Conservation (phyloP, 1,140 invertebrate species). For the Gerris buenoi region DNA sequence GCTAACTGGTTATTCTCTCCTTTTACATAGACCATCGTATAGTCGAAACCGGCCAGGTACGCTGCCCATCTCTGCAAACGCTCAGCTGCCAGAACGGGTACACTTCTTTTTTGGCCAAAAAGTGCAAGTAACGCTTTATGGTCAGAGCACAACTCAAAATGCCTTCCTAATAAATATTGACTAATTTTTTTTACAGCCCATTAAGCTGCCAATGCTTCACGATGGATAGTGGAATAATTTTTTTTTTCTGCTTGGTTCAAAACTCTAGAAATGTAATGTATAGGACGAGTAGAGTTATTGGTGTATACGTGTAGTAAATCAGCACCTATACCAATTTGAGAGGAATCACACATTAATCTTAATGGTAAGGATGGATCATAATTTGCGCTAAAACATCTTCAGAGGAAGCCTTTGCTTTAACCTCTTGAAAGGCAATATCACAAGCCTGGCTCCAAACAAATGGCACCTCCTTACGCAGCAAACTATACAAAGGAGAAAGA, state of each 20-base stretch:
- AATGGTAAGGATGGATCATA: conserved; percentile 24
- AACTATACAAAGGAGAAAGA: conserved; percentile 12
- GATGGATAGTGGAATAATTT: conserved; percentile 36
- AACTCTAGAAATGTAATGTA: conserved; percentile 28
- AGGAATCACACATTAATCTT: conserved; percentile 25
- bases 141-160: not conserved
- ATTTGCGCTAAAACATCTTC: conserved; percentile 18
- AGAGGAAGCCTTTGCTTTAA: conserved; percentile 11
- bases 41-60: conserved; percentile 9
- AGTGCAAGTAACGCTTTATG: not conserved
- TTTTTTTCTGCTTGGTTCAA: conserved; percentile 31
- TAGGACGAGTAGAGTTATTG: conserved; percentile 23
- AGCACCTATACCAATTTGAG: conserved; percentile 23
- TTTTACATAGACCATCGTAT: conserved; percentile 11
- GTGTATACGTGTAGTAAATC: conserved; percentile 26
- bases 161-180: conserved; percentile 2
- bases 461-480: conserved; percentile 15
- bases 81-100: conserved; percentile 10
- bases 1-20: not conserved
- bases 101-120: conserved; percentile 5
- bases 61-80: conserved; percentile 14
- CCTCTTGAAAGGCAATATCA: conserved; percentile 14
- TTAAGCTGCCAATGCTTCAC: conserved; percentile 37
- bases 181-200: conserved; percentile 26
- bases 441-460: conserved; percentile 14